Conservation (phyloP, 2,113 vertebrate genomes). For the Megaleporinus macrocephalus region DNA sequence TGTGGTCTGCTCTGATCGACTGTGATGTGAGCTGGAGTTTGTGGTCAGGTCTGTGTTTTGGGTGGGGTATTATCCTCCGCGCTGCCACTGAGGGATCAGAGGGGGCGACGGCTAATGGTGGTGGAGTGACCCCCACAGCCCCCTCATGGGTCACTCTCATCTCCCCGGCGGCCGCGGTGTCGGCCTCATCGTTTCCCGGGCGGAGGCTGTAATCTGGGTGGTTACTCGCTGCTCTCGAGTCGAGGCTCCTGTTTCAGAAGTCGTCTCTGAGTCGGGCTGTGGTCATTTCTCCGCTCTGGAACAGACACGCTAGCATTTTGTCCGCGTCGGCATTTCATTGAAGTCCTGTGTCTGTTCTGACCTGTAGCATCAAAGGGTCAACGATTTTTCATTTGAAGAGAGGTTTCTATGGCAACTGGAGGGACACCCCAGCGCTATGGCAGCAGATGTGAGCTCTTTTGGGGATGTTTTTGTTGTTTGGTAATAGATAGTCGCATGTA, state of each 20-base stretch:
- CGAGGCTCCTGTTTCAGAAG: not conserved
- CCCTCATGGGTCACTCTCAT: slow-evolving; percentile 8
- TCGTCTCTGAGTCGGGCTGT: no score
- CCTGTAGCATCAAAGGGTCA: slow-evolving; percentile 6
- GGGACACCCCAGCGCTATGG: not conserved
- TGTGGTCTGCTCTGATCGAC: not conserved
- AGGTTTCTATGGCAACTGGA: slow-evolving; percentile 7
- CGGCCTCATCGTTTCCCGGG: not conserved
- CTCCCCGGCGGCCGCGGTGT: not conserved
- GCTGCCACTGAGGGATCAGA: not conserved
- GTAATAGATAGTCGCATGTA: not conserved
- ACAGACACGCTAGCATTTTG: not conserved
- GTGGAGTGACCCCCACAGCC: not conserved
- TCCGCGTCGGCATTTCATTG: not conserved
- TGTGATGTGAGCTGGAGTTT: not conserved
- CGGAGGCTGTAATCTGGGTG: not conserved
- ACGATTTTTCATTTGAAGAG: slow-evolving; percentile 2
- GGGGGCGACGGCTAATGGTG: not conserved
- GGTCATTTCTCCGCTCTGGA: no score
- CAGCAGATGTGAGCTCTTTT: not conserved
- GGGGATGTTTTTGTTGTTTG: not conserved
- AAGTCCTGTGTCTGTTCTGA: slow-evolving; percentile 10
- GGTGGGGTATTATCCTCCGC: not conserved
- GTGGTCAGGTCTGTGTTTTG: no score
- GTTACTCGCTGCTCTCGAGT: not conserved